These are phyloP conservation scores for Noctuana brunneofusca DNA, from an alignment of 2,888 invertebrate species.

Conservation along the genomic window DNA sequence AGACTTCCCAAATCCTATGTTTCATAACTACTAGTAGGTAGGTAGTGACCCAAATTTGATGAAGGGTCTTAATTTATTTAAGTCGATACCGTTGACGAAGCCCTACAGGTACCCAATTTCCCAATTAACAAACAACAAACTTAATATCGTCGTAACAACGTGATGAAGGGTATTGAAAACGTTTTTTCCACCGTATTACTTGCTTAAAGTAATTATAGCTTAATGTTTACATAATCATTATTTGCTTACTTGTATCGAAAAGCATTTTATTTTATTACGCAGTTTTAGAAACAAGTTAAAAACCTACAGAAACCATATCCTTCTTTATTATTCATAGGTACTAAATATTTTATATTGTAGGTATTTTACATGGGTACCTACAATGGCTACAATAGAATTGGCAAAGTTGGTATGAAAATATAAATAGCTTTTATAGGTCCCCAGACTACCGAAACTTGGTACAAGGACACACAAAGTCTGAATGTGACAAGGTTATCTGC, in stretches of 20 bases:
- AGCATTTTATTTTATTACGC: no score
- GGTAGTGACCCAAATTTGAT: background rate
- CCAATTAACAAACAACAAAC: conserved; percentile 2
- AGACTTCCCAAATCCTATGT: no score
- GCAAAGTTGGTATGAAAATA: background rate
- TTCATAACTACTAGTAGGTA: background rate
- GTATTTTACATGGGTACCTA: no score
- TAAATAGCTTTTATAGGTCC: background rate
- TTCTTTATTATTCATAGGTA: no score
- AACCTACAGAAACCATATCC: no score
- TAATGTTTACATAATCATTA: no score
- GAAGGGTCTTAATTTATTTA: background rate
- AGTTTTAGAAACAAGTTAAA: no score
- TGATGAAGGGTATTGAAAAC: background rate
- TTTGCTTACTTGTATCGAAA: no score
- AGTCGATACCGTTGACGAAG: background rate
- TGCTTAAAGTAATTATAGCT: no score
- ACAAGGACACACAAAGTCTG: background rate
- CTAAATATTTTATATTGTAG: no score
- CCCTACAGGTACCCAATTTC: background rate
- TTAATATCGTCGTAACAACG: background rate
- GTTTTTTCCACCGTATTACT: background rate
- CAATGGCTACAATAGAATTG: background rate
- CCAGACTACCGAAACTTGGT: background rate
- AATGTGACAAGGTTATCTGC: background rate